These are phyloP conservation scores for Ichneumoninae sp. DNA, from an alignment of 2,888 invertebrate genomes.

Conservation along the genomic window DNA sequence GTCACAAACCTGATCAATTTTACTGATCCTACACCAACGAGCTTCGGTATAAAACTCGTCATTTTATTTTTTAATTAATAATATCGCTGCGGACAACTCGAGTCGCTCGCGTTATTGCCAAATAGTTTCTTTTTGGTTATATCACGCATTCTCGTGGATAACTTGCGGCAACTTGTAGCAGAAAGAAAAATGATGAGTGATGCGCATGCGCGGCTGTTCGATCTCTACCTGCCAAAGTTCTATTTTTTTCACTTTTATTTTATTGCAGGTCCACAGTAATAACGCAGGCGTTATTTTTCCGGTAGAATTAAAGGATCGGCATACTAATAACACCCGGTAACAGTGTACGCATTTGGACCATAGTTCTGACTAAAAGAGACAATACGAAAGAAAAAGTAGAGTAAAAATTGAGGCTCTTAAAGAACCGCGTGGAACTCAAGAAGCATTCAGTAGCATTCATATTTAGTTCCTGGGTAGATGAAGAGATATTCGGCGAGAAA, in stretches of 20 bases:
- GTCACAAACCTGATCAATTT: slow-evolving; percentile 63
- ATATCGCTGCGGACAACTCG: background rate
- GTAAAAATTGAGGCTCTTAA: too few species aligned
- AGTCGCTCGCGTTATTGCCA: slow-evolving; percentile 10
- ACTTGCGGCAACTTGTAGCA: slow-evolving; percentile 1
- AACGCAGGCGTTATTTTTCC: too few species aligned
- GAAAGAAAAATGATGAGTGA: slow-evolving; percentile 3
- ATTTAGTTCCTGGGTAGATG: too few species aligned
- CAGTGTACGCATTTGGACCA: too few species aligned
- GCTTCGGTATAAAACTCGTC: slow-evolving; percentile 57
- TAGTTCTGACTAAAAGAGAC: too few species aligned
- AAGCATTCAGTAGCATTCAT: too few species aligned
- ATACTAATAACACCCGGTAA: too few species aligned
- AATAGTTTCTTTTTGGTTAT: slow-evolving; percentile 48
- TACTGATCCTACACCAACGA: slow-evolving; percentile 61
- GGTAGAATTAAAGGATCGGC: too few species aligned
- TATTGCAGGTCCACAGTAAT: background rate
- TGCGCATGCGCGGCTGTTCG: slow-evolving; percentile 2
- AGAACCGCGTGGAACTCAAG: too few species aligned
- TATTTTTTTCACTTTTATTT: background rate
- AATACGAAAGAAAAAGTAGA: too few species aligned
- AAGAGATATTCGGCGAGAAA: too few species aligned
- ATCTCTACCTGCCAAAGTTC: background rate
- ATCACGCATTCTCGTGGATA: slow-evolving; percentile 42
- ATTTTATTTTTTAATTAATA: slow-evolving; percentile 28